These are phyloP conservation scores for Dallia pectoralis DNA, from an alignment of 2,797 vertebrate species.

Conservation along the genomic window DNA sequence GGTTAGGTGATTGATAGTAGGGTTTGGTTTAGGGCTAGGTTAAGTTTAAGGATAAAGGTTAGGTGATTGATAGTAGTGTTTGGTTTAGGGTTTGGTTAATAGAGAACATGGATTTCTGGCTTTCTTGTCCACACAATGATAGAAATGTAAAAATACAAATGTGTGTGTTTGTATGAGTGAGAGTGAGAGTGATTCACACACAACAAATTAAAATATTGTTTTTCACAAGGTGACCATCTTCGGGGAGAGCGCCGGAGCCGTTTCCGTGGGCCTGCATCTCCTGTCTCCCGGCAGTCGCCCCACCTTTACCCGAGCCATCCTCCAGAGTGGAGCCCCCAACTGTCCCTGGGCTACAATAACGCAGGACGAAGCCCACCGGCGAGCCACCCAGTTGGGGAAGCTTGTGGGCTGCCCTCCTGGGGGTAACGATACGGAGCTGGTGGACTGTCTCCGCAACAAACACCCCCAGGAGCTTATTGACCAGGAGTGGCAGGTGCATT, in stretches of 20 bases:
- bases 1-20: too few relatives aligned
- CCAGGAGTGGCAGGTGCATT: conserved; percentile 78
- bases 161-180: not conserved
- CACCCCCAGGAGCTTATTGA: conserved; percentile 81
- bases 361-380: conserved; percentile 80
- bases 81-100: too few relatives aligned
- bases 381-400: conserved; percentile 76
- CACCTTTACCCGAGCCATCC: conserved; percentile 82
- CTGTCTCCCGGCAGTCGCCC: conserved; percentile 80
- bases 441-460: conserved; percentile 80
- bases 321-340: conserved; percentile 89
- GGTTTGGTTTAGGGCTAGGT: too few relatives aligned
- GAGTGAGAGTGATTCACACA: too few relatives aligned
- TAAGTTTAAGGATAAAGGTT: too few relatives aligned
- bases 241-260: conserved; percentile 89
- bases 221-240: conserved; percentile 83
- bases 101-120: too few relatives aligned
- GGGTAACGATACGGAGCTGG: conserved; percentile 82
- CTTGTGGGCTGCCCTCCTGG: conserved; percentile 76
- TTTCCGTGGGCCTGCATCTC: conserved; percentile 85
- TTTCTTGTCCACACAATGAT: too few relatives aligned
- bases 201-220: not conserved
- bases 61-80: too few relatives aligned
- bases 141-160: too few relatives aligned
- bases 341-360: conserved; percentile 86